Base-by-base conservation (phyloP, 2,113 vertebrate species). In the Chelonoidis abingdonii region DNA sequence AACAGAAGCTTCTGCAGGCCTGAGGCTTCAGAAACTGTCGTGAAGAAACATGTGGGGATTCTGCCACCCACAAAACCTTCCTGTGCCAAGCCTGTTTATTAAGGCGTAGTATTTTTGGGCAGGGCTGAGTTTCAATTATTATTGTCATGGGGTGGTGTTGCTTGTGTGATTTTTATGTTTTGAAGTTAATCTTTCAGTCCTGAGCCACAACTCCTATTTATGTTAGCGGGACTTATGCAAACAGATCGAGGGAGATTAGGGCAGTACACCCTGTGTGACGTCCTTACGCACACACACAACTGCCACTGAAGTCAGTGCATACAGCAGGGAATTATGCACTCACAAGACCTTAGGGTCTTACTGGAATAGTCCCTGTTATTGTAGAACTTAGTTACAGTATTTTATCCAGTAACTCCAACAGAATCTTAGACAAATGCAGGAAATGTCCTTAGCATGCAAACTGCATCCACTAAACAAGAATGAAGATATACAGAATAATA, bases 101-200 rank as follows among this genome's bases (percentile, higher is more conserved):
- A 38, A 76, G 72, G 22, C 22, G 25, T 76, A 76, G 21, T 81
- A 88, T 95, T 92, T 86, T 92, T 86, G 95, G 92, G 86, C 80
- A 96, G 92, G 56, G 87, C 95, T 96, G 94, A 95, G 83, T 97
- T 95, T 97, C 91, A 72, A 38, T 38, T 94, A 95, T 95, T 92
- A 21, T 38, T 90, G 90, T 89, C 95, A 97, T 94, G 90, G 90
- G 93, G 96, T 95, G 83, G 90, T 83, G 86, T 89, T 75, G 83
- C 54, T 53, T 95, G 16, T n/a, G 3, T 69, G n/a, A 38, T 19
- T 87, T 13, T 89, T 90, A 96, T 97, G 95, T 97, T 94, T 97
- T 93, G 96, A 95, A 95, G 93, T 94, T 94, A 24, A 47, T 78
- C 41, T 78, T 78, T 47, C 12, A 47, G 38, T 78, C 24, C 41